Percentiles rank a stretch among this genome's conserved stretches.
phyloP scores from a whole-genome alignment of 2,888 invertebrate genomes.

The Tipula lateralis region DNA sequence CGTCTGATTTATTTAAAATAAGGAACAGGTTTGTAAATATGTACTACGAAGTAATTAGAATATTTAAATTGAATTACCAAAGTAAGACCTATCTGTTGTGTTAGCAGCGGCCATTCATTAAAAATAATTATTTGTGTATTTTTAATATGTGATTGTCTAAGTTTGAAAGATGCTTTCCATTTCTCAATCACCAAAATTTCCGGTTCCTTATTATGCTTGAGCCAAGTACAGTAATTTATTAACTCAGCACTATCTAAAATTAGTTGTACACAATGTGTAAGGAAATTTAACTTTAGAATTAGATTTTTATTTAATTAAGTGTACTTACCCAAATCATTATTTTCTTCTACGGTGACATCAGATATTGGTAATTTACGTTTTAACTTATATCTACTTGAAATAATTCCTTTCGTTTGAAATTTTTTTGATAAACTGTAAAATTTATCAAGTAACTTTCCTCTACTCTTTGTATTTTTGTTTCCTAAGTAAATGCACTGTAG shows the following conservation, averaged over 20 bases:
- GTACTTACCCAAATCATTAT: neutral
- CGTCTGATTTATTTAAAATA: too few species aligned
- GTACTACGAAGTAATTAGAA: neutral
- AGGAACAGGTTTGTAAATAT: neutral
- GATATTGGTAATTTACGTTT: neutral
- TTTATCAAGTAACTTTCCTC: conserved; percentile 3
- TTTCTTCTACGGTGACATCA: neutral
- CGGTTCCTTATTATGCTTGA: neutral
- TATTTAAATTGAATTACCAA: neutral
- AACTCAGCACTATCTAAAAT: neutral
- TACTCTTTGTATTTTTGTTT: neutral
- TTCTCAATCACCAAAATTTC: conserved; percentile 12
- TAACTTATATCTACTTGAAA: neutral
- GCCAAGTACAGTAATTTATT: neutral
- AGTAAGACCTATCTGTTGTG: neutral
- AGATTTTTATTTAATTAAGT: neutral
- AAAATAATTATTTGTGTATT: neutral
- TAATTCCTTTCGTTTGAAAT: neutral
- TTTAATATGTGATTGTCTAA: neutral
- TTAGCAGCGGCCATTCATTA: neutral
- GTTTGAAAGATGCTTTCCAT: neutral
- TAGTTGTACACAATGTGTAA: neutral
- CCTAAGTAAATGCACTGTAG: neutral
- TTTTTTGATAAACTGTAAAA: neutral
- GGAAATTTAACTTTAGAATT: neutral